A percentile compares a stretch with the other conserved stretches of the same genome.
phyloP scores from a whole-genome alignment of 1,140 invertebrate species.

The Penaeus japonicus region DNA sequence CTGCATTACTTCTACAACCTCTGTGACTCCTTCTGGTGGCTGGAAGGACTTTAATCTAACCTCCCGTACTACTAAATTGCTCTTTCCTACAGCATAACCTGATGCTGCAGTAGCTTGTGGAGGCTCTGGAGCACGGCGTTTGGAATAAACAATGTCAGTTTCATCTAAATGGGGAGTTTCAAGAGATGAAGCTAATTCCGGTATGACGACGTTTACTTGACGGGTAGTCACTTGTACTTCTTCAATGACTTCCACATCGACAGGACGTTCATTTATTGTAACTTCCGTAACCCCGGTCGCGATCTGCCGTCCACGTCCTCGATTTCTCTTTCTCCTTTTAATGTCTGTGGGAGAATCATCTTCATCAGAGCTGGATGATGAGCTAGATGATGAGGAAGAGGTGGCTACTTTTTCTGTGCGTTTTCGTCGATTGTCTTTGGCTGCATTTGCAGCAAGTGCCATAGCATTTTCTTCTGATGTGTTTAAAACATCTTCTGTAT shows the following conservation, averaged over 20 bases:
- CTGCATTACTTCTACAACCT: slow-evolving; percentile 38
- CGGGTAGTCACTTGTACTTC: slow-evolving; percentile 4
- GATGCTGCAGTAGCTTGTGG: neutral
- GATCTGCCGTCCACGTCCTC: slow-evolving; percentile 21
- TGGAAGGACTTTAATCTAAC: slow-evolving; percentile 36
- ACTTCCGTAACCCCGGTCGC: slow-evolving; percentile 38
- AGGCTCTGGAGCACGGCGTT: slow-evolving; percentile 39
- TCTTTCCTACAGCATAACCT: neutral
- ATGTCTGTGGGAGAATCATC: slow-evolving; percentile 20
- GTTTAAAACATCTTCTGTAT: slow-evolving; percentile 24
- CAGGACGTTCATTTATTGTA: slow-evolving; percentile 17
- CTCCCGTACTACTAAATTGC: slow-evolving; percentile 37
- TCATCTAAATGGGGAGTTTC: neutral
- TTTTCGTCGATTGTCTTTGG: slow-evolving; percentile 52
- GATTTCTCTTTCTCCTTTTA: slow-evolving; percentile 43
- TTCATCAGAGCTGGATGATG: slow-evolving; percentile 52
- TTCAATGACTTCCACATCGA: slow-evolving; percentile 33
- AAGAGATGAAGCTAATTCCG: neutral
- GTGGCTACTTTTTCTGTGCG: slow-evolving; percentile 16
- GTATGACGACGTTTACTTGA: slow-evolving; percentile 30
- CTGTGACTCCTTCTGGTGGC: neutral
- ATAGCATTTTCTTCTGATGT: slow-evolving; percentile 42
- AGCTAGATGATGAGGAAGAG: slow-evolving; percentile 54
- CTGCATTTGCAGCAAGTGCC: slow-evolving; percentile 26
- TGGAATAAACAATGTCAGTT: neutral